These are phyloP conservation scores for Bugula neritina DNA, from an alignment of 2,888 invertebrate genomes.

Conservation along the genomic window DNA sequence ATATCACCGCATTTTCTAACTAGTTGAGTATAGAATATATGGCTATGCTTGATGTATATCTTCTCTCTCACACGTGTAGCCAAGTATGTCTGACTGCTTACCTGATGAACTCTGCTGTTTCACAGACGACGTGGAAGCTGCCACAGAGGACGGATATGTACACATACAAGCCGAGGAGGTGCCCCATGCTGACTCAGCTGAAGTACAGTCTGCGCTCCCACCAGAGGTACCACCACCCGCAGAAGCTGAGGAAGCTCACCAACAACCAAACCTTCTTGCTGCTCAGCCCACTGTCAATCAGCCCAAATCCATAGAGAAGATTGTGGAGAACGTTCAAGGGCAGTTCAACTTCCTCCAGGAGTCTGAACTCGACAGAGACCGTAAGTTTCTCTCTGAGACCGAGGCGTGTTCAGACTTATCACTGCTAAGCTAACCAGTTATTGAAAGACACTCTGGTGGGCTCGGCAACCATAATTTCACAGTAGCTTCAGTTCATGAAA, in stretches of 20 bases:
- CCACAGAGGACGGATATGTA: constrained; percentile 1
- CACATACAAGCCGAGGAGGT: not conserved
- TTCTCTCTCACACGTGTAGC: too few relatives aligned
- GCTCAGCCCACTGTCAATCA: not conserved
- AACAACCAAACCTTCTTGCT: not conserved
- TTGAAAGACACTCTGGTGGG: too few relatives aligned
- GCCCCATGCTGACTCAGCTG: not conserved
- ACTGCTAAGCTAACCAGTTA: too few relatives aligned
- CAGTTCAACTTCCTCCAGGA: constrained; percentile 67
- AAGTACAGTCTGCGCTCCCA: not conserved
- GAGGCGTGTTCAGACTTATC: too few relatives aligned
- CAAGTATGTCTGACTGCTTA: too few relatives aligned
- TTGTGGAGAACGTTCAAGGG: constrained; percentile 49
- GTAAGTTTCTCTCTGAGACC: constrained; percentile 31
- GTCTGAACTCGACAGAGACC: constrained; percentile 69
- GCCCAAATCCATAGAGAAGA: constrained; percentile 41
- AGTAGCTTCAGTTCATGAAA: too few relatives aligned
- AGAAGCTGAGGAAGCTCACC: not conserved
- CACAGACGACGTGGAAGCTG: not conserved
- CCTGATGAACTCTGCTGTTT: too few relatives aligned
- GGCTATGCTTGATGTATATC: too few relatives aligned
- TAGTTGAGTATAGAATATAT: too few relatives aligned
- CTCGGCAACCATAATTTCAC: too few relatives aligned
- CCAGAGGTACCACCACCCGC: not conserved
- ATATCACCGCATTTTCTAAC: too few relatives aligned